Base-by-base conservation (phyloP, 2,113 vertebrate species). In the Tupaia tana region DNA sequence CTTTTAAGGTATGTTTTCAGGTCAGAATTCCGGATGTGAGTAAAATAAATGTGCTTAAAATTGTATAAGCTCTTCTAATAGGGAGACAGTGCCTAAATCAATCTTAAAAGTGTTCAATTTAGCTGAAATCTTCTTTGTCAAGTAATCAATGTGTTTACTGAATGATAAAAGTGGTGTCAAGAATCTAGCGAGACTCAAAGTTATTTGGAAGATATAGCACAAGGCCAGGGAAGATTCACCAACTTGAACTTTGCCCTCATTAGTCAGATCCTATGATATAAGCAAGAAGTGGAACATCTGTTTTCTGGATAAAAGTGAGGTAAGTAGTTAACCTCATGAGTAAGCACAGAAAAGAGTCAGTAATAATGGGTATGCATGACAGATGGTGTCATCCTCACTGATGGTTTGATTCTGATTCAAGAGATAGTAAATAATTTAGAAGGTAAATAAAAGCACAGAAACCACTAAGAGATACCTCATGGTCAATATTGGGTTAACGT, bases 81-180 rank as follows among this genome's bases (percentile, higher is more conserved):
- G 34, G 90, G 18, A 97, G 96, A 96, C 75, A 88, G 54, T 96
- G 66, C 86, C 87, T 88, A 93, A 93, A 97, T 93, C 0, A 9
- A 97, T 89, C 87, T 94, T 79, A n/a, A 93, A 97, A 95, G 70
- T 81, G 13, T 90, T 96, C 77, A 90, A 81, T 81, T 89, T 96
- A 89, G 67, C 31, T 97, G 66, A 77, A 97, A 96, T 81, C 59
- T 95, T 97, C 61, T 85, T 96, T 97, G 58, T 82, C 97, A 97
- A 96, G 93, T 70, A 97, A 95, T 97, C 90, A 94, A 2, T 95
- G 70, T 95, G 59, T 97, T 98, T 97, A 96, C 58, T 91, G 83
- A 94, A 63, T 98, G 93, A 97, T 92, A 80, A 97, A 97, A 97
- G 77, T 43, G 0, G 58, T 96, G 54, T 95, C 89, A 96, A 93